Evolutionary conservation across 2,888 invertebrate species (phyloP), one percentile per base, ranked within the genome.

Genomic region (Stenichneumon culpator): DNA sequence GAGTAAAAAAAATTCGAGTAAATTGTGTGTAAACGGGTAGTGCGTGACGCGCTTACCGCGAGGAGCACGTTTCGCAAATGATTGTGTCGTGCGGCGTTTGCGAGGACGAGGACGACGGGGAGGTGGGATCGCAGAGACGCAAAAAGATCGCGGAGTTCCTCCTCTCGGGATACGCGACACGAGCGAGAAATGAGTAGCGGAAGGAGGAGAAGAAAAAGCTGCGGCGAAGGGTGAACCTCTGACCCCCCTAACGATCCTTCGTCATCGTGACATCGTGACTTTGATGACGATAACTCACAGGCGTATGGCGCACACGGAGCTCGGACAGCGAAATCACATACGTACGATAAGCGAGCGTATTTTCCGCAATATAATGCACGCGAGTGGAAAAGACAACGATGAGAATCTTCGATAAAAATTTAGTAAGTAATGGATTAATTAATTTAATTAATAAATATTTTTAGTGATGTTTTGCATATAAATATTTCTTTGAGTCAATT

Each of bases 201-300:
- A 50, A 25, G 32, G 50, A 63, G 28, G 19, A 63, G 14, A 77
- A 72, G 47, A 57, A 81, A 11, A 36, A 63, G 54, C 44, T 32
- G 52, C 57, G 50, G 22, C 11, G 19, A 77, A 57, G 78, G 65
- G 54, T 79, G 82, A 74, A 84, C 79, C 70, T 79, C 69, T 70
- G 81, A 82, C 70, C 79, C 74, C 6, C 47, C 54, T 63, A 81
- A 84, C 74, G 82, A 84, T 84, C 79, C 82, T 82, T 84, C 81
- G 82, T 84, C 84, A 82, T 84, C 82, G 74, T 81, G 84, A 84
- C 78, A 78, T 68, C 78, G 81, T 69, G 65, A 74, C 74, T 75
- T 60, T 60, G 14, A 25, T 68, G 54, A 73, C 68, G 73, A 84
- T 84, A 81, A 78, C 73, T 81, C 65, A 52, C 19, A 32, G 74